Evolutionary conservation across 2,797 vertebrate genomes (phyloP), one percentile per base, ranked within the genome.

Genomic region (Silurus lanzhouensis): DNA sequence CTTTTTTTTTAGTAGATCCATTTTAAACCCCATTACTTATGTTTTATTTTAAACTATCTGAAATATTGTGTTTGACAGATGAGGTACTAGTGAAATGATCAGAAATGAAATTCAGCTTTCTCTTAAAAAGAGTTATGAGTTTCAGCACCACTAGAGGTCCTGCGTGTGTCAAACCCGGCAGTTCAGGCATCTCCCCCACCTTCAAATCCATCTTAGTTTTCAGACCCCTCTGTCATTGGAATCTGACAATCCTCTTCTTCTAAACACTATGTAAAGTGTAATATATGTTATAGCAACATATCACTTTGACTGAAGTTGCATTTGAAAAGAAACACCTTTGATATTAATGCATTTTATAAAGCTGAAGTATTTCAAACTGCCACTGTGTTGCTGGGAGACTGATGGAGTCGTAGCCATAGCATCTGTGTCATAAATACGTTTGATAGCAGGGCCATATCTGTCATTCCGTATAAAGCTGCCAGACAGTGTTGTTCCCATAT

Each of bases 321-420:
- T 85, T 85, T 78, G 25, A 85, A 83, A 83, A 82, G 72, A 87
- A 83, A 84, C 85, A 86, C 85, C 83, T 89, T 88, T 87, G 68
- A 90, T 87, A 85, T 81, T 75, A 87, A 55, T 84, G 74, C 84
- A 76, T 89, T 87, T 83, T 84, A 80, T 87, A 88, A 85, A 86
- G 64, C 75, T 76, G 76, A 86, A 78, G 79, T 87, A 82, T 87
- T 85, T 82, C 58, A 88, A 90, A 90, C 88, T 90, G 90, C 90
- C 90, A 89, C 87, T 88, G 87, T 89, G 85, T 88, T 83, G 85
- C 86, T 67, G 79, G 85, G 80, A 88, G 78, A 75, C 71, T 57
- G 86, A 83, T 78, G 72, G 88, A 89, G 78, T 72, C 74, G 76
- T 88, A 88, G 82, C 86, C 89, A 87, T 90, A 90, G 86, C 82